Evolutionary conservation across 2,797 vertebrate genomes (phyloP), one percentile per base, ranked within the genome.

Genomic region (Cossypha niveicapilla): DNA sequence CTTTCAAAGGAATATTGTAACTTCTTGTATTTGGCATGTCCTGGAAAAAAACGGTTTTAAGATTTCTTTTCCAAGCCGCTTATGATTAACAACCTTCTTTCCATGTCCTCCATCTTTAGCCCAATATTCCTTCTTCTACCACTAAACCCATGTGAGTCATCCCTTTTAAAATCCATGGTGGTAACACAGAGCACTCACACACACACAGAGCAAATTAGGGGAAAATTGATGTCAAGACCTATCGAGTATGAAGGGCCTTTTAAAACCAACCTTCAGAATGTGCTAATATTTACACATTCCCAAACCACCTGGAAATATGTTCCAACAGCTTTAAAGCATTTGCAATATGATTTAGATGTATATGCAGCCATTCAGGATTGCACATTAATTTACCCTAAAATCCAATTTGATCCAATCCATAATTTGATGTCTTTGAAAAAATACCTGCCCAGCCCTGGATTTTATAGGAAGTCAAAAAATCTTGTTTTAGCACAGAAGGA

Each of bases 211-310:
- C 24, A 91, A 90, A 86, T 60, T 48, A 88, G 92, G 67, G 85
- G 80, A 92, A 92, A 88, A 91, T 66, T 89, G 86, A 92, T 95
- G 93, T 92, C 74, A 78, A 65, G 92, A 76, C 67, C 88, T 90
- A 80, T 93, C 0, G 12, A 79, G 77, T 82, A 68, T 93, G 75
- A 96, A 95, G 86, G 79, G 83, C 76, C 62, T 82, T 96, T 95
- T 88, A 93, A 96, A 41, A 30, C 37, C 90, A 83, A 21, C 75
- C 58, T 93, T 95, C 91, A 82, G 88, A 95, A 92, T 62, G 74
- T 91, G 88, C 84, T 87, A 76, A 83, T 92, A 95, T 95, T 92
- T 90, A 93, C 88, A 95, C 35, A 25, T 91, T 96, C 89, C 90
- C 75, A 78, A 82, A 83, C 75, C 88, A 94, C 92, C 94, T 94